Evolutionary conservation across 2,888 invertebrate genomes (phyloP), one percentile per base, ranked within the genome.

Genomic region (Sarcophaga variegata): DNA sequence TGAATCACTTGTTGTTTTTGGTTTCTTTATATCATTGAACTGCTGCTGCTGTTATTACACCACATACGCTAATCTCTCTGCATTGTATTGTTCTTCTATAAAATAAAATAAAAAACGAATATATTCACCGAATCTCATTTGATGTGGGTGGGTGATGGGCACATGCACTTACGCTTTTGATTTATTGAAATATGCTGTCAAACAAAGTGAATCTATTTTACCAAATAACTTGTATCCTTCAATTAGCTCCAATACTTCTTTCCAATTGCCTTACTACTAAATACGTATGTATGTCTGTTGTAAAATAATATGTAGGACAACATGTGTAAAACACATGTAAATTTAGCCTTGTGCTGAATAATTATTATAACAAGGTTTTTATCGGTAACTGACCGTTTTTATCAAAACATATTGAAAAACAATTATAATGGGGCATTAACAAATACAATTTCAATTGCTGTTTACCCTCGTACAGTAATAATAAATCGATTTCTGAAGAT

Each of bases 1-100:
- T 74, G 45, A 80, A 71, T 75, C 75, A 77, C 2, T 70, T 27
- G 70, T 54, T 45, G 20, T 45, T 37, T 62, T 45, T 45, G n/a
- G 3, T 62, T 69, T 14, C 17, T 17, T 64, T 62, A 11, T n/a
- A 22, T 54, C 49, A 54, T 47, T 37, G 4, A 12, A 14, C 47
- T 12, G 11, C 12, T 10, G 45, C 20, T 47, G 12, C 20, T 45
- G 45, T 47, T 12, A 69, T n/a, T n/a, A n/a, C 45, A 20, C 4
- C 67, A 45, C 12, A 27, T n/a, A 37, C 45, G 17, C 54, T 17
- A 4, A 14, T 49, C 49, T 49, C 14, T 11, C 37, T 8, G 37
- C 8, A 1, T 1, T 37, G 1, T 37, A 37, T 37, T 37, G 37
- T 37, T 37, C 37, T 2, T 2, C 8, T 2, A 37, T 37, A 37